Conservation (phyloP, 2,888 invertebrate species). For the Zeuzera pyrina region DNA sequence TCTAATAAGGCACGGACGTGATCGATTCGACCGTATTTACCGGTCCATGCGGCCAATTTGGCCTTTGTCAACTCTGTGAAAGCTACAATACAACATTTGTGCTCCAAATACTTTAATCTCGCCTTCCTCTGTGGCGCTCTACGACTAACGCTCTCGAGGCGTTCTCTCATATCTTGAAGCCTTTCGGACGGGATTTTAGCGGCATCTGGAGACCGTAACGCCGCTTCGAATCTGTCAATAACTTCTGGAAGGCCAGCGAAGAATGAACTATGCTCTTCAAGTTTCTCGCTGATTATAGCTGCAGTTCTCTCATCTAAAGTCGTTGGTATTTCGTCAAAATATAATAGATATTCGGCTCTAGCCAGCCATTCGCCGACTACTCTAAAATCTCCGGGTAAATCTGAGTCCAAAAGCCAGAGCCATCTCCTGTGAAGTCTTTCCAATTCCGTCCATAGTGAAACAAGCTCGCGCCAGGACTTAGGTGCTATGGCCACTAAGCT, state of each 20-base stretch:
- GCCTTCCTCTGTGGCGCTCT: slow-evolving; percentile 88
- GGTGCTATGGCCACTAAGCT: slow-evolving; percentile 86
- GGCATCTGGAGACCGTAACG: slow-evolving; percentile 78
- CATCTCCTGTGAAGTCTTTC: slow-evolving; percentile 86
- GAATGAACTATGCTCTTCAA: slow-evolving; percentile 92
- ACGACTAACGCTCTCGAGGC: slow-evolving; percentile 82
- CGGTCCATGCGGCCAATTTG: slow-evolving; percentile 90
- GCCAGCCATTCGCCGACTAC: slow-evolving; percentile 92
- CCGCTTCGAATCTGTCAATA: slow-evolving; percentile 83
- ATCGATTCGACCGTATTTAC: slow-evolving; percentile 89
- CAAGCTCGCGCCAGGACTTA: slow-evolving; percentile 89
- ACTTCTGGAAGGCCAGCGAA: slow-evolving; percentile 88
- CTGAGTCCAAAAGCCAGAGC: slow-evolving; percentile 91
- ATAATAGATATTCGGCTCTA: slow-evolving; percentile 86
- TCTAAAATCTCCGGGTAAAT: slow-evolving; percentile 88
- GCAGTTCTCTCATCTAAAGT: slow-evolving; percentile 92
- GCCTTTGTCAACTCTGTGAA: slow-evolving; percentile 92
- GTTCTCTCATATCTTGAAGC: slow-evolving; percentile 84
- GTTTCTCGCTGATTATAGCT: slow-evolving; percentile 86
- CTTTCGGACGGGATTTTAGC: slow-evolving; percentile 84
- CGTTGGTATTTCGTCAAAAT: slow-evolving; percentile 86
- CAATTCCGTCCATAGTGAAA: slow-evolving; percentile 85
- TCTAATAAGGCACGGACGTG: slow-evolving; percentile 88
- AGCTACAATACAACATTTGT: slow-evolving; percentile 94
- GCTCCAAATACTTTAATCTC: slow-evolving; percentile 90